phyloP scores from a whole-genome alignment of 2,888 invertebrate genomes.

The Pantelozetes paolii region DNA sequence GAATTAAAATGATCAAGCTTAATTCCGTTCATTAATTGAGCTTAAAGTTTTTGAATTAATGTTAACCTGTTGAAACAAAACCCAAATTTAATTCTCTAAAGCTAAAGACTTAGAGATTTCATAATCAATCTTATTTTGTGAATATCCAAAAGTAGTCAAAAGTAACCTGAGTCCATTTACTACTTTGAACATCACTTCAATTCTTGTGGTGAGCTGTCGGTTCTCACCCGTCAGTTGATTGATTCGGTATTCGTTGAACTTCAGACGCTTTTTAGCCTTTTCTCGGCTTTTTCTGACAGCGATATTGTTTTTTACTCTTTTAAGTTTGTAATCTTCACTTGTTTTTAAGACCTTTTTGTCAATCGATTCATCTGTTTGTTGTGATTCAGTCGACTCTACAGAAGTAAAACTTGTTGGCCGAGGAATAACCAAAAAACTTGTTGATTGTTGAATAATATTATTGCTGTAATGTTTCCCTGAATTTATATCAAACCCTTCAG shows the following conservation, averaged over 20 bases:
- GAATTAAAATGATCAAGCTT: too few species aligned
- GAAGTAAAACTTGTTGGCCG: not conserved
- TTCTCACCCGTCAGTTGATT: slow-evolving; percentile 33
- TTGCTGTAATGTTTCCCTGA: not conserved
- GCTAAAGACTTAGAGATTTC: not conserved
- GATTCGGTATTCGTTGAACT: slow-evolving; percentile 17
- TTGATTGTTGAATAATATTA: not conserved
- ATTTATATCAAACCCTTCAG: not conserved
- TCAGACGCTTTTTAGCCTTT: slow-evolving; percentile 34
- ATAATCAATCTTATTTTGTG: slow-evolving; percentile 22
- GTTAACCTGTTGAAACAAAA: too few species aligned
- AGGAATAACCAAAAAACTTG: not conserved
- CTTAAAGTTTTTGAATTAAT: too few species aligned
- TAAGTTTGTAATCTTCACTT: slow-evolving; percentile 31
- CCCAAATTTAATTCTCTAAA: not conserved
- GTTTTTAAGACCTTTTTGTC: too few species aligned
- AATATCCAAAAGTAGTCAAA: slow-evolving; percentile 31
- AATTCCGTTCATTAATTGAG: too few species aligned
- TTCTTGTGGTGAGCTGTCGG: not conserved
- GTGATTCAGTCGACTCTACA: not conserved
- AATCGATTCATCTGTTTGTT: too few species aligned
- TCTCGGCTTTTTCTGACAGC: slow-evolving; percentile 38
- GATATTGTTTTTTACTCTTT: slow-evolving; percentile 36
- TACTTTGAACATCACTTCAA: slow-evolving; percentile 24
- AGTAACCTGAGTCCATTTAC: slow-evolving; percentile 27